Conservation (phyloP, 2,113 vertebrate species). For the Cephalopterus ornatus region DNA sequence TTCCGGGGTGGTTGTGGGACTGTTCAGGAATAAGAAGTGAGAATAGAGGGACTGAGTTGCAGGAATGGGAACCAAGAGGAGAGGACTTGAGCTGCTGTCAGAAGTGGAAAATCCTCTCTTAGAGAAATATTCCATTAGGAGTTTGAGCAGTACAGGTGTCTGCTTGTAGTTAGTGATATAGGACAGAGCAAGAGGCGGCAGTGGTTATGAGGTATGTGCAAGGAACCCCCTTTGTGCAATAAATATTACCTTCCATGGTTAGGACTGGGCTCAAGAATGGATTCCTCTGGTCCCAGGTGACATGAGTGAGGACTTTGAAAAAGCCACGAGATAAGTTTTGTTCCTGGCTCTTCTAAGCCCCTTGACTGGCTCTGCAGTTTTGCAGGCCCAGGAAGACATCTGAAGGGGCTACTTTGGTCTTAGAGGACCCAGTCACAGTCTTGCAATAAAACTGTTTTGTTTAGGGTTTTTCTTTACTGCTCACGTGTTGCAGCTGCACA, state of each 20-base stretch:
- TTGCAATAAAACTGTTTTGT: not conserved
- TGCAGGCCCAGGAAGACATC: not conserved
- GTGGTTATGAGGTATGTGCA: not conserved
- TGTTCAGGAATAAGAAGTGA: not conserved
- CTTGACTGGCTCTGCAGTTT: not conserved
- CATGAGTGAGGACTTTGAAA: not conserved
- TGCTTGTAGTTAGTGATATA: fast-evolving
- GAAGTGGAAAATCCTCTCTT: not conserved
- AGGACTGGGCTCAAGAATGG: not conserved
- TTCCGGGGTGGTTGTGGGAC: not conserved
- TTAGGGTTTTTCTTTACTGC: not conserved
- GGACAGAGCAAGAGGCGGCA: not conserved
- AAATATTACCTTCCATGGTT: not conserved
- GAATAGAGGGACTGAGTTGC: not conserved
- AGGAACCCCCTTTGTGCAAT: not conserved
- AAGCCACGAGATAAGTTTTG: not conserved
- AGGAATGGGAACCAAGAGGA: not conserved
- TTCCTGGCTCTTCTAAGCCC: not conserved
- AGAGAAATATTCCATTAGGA: not conserved
- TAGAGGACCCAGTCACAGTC: not conserved
- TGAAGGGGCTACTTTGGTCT: not conserved
- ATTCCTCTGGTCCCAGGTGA: not conserved
- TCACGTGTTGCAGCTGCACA: not conserved
- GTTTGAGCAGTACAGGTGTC: not conserved
- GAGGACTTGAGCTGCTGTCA: not conserved